Evolutionary conservation across 2,888 invertebrate genomes (phyloP).

Genomic region (Sepioteuthis lessoniana): DNA sequence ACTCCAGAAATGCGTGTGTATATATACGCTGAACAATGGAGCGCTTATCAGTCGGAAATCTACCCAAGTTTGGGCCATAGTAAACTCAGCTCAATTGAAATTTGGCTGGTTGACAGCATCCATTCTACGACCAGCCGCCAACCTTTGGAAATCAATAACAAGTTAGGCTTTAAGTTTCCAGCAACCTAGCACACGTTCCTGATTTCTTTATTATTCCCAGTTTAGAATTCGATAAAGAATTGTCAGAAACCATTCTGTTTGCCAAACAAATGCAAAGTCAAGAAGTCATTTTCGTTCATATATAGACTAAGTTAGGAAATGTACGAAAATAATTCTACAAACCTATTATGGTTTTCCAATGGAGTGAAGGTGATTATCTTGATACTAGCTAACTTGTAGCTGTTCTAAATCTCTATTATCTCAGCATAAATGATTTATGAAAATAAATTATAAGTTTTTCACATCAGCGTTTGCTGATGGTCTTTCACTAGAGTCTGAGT

Average conservation of each 20-base stretch:
- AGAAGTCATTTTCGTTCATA: background rate
- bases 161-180: conserved; percentile 11
- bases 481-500: too few species aligned
- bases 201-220: background rate
- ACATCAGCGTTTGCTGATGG: too few species aligned
- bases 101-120: conserved; percentile 33
- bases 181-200: background rate
- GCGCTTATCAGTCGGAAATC: background rate
- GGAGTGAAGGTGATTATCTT: background rate
- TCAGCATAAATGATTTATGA: too few species aligned
- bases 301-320: background rate
- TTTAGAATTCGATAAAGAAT: conserved; percentile 33
- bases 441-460: too few species aligned
- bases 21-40: background rate
- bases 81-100: background rate
- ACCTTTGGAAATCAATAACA: background rate
- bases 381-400: too few species aligned
- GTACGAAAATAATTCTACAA: background rate
- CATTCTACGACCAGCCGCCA: background rate
- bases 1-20: background rate
- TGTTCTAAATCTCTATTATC: too few species aligned
- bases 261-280: background rate
- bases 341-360: background rate
- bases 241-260: background rate
- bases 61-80: conserved; percentile 33